Percentiles rank a stretch among this genome's conserved stretches.
Conservation (phyloP, 2,888 invertebrate genomes). For the Limenitis camilla region DNA sequence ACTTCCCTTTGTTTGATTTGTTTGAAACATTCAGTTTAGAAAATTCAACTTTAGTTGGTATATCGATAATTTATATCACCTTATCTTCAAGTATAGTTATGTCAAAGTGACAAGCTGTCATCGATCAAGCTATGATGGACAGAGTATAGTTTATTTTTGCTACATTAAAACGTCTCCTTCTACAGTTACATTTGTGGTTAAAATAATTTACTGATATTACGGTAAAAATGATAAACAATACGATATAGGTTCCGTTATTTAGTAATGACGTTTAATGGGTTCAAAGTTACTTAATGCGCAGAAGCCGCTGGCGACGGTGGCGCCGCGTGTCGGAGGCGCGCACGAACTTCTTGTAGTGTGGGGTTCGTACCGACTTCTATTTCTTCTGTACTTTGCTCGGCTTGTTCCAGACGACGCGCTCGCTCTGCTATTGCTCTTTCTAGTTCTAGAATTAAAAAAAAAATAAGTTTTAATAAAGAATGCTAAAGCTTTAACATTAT, state of each 20-base stretch:
- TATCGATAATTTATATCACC: too few species aligned
- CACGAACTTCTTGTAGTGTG: slow-evolving; percentile 60
- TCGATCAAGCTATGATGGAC: too few species aligned
- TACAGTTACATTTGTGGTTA: too few species aligned
- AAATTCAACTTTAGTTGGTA: too few species aligned
- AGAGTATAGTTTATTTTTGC: too few species aligned
- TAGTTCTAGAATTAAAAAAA: slow-evolving; percentile 59
- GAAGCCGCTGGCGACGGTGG: slow-evolving; percentile 47
- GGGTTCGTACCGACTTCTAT: slow-evolving; percentile 58
- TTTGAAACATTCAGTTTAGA: too few species aligned
- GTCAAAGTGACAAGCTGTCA: too few species aligned
- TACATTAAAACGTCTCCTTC: too few species aligned
- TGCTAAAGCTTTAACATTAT: not conserved
- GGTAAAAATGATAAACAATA: not conserved
- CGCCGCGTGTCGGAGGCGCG: slow-evolving; percentile 63
- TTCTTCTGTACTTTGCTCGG: slow-evolving; percentile 47
- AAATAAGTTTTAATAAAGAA: not conserved
- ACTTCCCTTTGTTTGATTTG: too few species aligned
- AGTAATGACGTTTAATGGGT: not conserved
- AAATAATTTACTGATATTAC: too few species aligned
- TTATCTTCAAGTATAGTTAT: too few species aligned
- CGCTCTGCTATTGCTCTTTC: slow-evolving; percentile 77
- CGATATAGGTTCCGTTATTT: not conserved
- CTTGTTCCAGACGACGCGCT: slow-evolving; percentile 71
- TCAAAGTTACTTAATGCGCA: slow-evolving; percentile 43